phyloP scores from a whole-genome alignment of 2,888 invertebrate genomes.

The Watsonalla binaria region DNA sequence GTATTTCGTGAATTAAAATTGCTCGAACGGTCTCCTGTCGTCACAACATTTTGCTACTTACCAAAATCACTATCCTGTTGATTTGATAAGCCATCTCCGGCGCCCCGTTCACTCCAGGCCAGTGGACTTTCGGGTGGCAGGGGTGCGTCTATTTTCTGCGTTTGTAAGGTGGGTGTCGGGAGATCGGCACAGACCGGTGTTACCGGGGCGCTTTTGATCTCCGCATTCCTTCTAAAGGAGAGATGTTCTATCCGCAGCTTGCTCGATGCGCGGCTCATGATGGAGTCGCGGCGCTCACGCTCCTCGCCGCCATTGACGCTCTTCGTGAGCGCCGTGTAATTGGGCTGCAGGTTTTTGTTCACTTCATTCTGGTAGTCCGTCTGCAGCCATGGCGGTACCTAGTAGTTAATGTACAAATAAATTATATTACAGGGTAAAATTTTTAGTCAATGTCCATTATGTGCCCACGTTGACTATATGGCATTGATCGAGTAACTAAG shows the following conservation, averaged over 20 bases:
- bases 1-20: too few relatives aligned
- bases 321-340: conserved; percentile 62
- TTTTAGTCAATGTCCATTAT: too few relatives aligned
- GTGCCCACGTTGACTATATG: too few relatives aligned
- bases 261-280: conserved; percentile 69
- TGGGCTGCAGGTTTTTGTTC: conserved; percentile 71
- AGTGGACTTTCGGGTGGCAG: conserved; percentile 71
- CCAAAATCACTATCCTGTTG: conserved; percentile 93
- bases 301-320: conserved; percentile 61
- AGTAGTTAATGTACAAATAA: not conserved
- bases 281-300: conserved; percentile 61
- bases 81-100: conserved; percentile 90
- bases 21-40: not conserved
- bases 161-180: conserved; percentile 35
- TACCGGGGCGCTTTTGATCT: conserved; percentile 52
- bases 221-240: conserved; percentile 54
- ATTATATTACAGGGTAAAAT: too few relatives aligned
- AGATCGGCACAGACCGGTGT: conserved; percentile 47
- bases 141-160: conserved; percentile 40
- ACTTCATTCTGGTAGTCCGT: conserved; percentile 79
- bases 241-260: conserved; percentile 68
- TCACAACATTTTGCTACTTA: conserved; percentile 34
- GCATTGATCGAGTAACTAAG: too few relatives aligned
- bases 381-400: conserved; percentile 88
- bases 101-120: conserved; percentile 86